Evolutionary conservation across 2,113 vertebrate genomes (phyloP), one percentile per base, ranked within the genome.

Genomic region (Prolemur simus): DNA sequence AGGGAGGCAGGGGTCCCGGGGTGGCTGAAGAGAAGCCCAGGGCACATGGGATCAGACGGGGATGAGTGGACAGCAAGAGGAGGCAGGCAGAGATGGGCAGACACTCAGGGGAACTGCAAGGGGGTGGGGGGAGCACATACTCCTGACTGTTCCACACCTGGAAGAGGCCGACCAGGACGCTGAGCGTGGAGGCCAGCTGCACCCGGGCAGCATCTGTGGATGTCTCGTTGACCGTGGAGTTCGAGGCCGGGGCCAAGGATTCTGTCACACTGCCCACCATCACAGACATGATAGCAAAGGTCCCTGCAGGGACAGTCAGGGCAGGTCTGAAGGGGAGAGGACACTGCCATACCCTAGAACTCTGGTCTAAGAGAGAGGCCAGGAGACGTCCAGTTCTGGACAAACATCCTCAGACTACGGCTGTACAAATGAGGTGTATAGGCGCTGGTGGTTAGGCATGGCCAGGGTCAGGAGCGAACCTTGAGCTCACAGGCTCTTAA

Each of bases 201-300:
- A 99, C 99, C 32, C 99, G 98, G 76, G 96, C 85, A 0, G 93
- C 89, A 0, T 99, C 99, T 0, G 98, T 98, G 10, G 11, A 0
- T 0, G 13, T 3, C 11, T 81, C 77, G 78, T 99, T 97, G 6
- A 99, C 25, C 56, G 98, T 99, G 52, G 68, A 77, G 0, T 99
- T 99, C 54, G 84, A 13, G 0, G 54, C 84, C 3, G 99, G 99
- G 60, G 98, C 97, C 92, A 99, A 27, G 12, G 99, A 99, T 4
- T 99, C 99, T 0, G 98, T 99, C 97, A 99, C 98, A 8, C 99
- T 99, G 52, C 99, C 99, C 0, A 99, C 99, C 99, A 99, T 99
- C 96, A 99, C 99, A 0, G 99, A 99, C 98, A 99, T 99, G 80
- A 99, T 98, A 0, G 99, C 99, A 29, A 99, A 99, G 5, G 99